Evolutionary conservation across 1,140 invertebrate species (phyloP), one percentile per base, ranked within the genome.

Genomic region (Anoplolepis gracilipes): DNA sequence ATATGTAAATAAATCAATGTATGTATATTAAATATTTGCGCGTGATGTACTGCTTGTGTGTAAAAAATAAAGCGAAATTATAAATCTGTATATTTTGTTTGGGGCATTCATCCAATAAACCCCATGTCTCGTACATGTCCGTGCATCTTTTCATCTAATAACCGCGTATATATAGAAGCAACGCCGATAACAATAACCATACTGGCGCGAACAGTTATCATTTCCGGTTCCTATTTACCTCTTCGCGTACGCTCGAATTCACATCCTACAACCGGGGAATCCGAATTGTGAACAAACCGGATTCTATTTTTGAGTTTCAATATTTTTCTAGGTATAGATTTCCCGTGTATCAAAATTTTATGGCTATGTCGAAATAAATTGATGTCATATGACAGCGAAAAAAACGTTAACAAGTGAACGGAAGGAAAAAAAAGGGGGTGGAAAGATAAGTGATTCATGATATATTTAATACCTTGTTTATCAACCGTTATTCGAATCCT

Each of bases 401-500:
- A n/a, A 39, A 25, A 36, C 7, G 28, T 46, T 79, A 22, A 69
- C 25, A 55, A 86, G 46, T 10, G 49, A 78, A 61, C 67, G 22
- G 39, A 39, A 25, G 13, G 19, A 85, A 36, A 4, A 49, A 19
- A 0, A 4, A 46, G 4, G 46, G 16, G 13, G 16, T 1, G 16
- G 13, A 2, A 3, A 42, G 62, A 10, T 49, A 36, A 65, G 25
- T 30, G 75, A 84, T 53, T 84, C 62, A 36, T 46, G 59, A 53
- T 75, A 84, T 30, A 49, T 84, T 79, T 84, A 77, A 84, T 77
- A 78, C 59, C 33, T 36, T 78, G 61, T 77, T 77, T 55, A 62
- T 84, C 65, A 72, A 49, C 28, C 49, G 64, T 82, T 85, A 81
- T 85, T 84, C 30, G 64, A 65, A 84, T 85, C 64, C 79, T 69